Evolutionary conservation across 2,113 vertebrate species (phyloP), one percentile per base, ranked within the genome.

Genomic region (Catharus bicknelli): DNA sequence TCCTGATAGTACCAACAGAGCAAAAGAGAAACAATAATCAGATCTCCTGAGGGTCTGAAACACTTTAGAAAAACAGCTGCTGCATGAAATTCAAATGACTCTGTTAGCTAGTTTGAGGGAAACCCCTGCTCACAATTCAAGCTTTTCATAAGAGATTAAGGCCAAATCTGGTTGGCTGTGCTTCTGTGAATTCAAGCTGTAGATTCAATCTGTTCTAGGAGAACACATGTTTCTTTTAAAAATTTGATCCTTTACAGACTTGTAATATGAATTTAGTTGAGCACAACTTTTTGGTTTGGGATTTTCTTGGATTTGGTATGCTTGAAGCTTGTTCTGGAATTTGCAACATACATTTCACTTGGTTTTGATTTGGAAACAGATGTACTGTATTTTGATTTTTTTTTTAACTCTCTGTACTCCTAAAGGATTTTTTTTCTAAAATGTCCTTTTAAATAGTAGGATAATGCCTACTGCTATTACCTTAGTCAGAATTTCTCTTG

Each of bases 351-450:
- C 1, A 2, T 83, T 79, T 85, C 10, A 15, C 27, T 69, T 90
- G 50, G 29, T 76, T 95, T 93, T 72, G 36, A 80, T 90, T 93
- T 91, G 47, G 30, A 69, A 93, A 84, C 73, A 67, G 61, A 61
- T 57, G 20, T 43, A 45, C 27, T 64, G 11, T 32, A 23, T 67
- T 75, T 67, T 30, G 3, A 19, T 4, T 25, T n/a, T 25, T n/a
- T 38, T 73, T 48, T 70, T 17, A 43, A 59, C 36, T 91, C 26
- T 2, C 11, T 70, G 16, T 70, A 36, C 16, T 88, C 40, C 23
- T 62, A 53, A 21, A 64, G 16, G 20, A 62, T 21, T 2, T 57
- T 72, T 82, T 84, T 11, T 66, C 29, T 43, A 38, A 61, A 79
- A 19, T 9, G 4, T 34, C 34, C 16, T 43, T 68, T 64, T 78